These are phyloP conservation scores for Notocelia uddmanniana DNA, from an alignment of 2,888 invertebrate species.

Conservation along the genomic window DNA sequence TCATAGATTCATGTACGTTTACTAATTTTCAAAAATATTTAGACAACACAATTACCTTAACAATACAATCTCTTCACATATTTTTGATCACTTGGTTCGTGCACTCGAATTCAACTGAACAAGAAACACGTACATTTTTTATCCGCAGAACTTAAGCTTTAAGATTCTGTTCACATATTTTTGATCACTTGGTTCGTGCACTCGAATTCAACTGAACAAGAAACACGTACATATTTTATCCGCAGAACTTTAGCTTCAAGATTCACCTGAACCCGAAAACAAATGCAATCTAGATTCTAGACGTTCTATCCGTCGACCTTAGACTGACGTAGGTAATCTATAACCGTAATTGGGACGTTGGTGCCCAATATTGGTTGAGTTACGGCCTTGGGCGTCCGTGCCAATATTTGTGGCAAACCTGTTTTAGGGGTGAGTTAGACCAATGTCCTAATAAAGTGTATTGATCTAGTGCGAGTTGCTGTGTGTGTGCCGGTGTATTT, in stretches of 20 bases:
- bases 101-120: no score
- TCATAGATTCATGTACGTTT: no score
- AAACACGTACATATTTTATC: neutral
- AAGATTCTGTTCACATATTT: no score
- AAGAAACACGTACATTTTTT: no score
- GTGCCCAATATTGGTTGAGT: constrained; percentile 49
- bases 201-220: no score
- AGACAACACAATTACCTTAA: no score
- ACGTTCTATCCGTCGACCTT: constrained; percentile 7
- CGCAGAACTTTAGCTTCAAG: neutral
- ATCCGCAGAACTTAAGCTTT: no score
- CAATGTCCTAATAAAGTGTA: constrained; percentile 28
- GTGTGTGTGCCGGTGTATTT: no score
- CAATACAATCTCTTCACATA: no score
- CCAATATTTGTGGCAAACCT: constrained; percentile 53
- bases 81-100: no score
- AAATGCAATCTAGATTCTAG: neutral
- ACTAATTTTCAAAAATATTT: no score
- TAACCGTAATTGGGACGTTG: constrained; percentile 30
- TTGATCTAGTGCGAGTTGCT: constrained; percentile 24
- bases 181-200: no score
- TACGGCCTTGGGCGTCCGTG: constrained; percentile 51
- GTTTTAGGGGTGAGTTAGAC: constrained; percentile 45
- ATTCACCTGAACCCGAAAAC: neutral
- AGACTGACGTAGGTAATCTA: constrained; percentile 22